Percentiles rank a stretch among this genome's conserved stretches.
Conservation (phyloP, 2,113 vertebrate genomes). For the Tragulus kanchil region DNA sequence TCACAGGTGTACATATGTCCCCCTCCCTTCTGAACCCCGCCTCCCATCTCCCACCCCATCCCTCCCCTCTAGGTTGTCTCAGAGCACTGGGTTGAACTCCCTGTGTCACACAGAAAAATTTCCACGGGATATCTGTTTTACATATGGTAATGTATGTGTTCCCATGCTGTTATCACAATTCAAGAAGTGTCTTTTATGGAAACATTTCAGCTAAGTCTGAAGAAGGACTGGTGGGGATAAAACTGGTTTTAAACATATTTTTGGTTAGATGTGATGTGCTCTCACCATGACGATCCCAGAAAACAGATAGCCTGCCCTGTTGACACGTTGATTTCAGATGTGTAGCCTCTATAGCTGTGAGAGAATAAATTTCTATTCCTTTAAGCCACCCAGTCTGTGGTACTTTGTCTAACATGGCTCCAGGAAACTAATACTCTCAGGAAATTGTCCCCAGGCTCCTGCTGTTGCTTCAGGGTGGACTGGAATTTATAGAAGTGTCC, state of each 20-base stretch:
- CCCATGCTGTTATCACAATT: neutral
- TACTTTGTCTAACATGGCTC: neutral
- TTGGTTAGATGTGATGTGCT: too few relatives aligned
- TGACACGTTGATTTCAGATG: neutral
- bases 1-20: neutral
- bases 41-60: neutral
- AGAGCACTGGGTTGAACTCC: neutral
- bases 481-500: neutral
- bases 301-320: too few relatives aligned
- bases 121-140: neutral
- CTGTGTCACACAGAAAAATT: neutral
- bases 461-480: neutral
- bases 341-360: neutral
- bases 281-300: too few relatives aligned
- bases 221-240: neutral
- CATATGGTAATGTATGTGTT: neutral
- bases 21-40: neutral
- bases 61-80: neutral
- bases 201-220: neutral
- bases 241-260: too few relatives aligned
- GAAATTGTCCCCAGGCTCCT: neutral
- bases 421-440: conserved; percentile 15
- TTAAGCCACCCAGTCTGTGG: conserved; percentile 9
- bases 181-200: neutral
- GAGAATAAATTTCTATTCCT: neutral